phyloP scores from a whole-genome alignment of 2,113 vertebrate genomes.

The Pimephales promelas region DNA sequence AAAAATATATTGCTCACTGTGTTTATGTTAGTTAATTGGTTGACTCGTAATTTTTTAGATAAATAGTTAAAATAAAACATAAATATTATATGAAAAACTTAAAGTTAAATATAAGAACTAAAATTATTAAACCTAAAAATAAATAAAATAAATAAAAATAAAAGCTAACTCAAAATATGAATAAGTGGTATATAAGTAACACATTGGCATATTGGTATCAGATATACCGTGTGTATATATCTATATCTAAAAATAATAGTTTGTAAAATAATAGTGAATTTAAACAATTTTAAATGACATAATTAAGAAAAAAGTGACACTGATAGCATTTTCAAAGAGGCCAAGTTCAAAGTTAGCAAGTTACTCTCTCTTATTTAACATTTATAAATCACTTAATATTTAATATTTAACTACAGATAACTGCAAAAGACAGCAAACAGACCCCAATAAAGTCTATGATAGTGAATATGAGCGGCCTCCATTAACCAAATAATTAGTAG shows the following conservation, averaged over 20 bases:
- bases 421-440: constrained; percentile 26
- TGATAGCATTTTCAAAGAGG: background rate
- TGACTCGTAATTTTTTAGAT: no score
- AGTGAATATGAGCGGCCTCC: background rate
- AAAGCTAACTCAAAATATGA: background rate
- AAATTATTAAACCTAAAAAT: background rate
- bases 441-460: background rate
- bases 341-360: background rate
- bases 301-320: background rate
- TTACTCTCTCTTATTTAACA: background rate
- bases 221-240: no score
- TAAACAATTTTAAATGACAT: background rate
- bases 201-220: no score
- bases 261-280: background rate
- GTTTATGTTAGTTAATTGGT: no score
- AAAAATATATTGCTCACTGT: no score
- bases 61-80: no score
- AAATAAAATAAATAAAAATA: no score
- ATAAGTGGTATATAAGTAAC: background rate
- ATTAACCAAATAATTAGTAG: background rate
- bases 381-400: constrained; percentile 6
- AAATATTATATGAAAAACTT: no score
- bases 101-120: no score
- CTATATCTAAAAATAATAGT: background rate
- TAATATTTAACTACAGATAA: constrained; percentile 9